Percentiles rank a stretch among this genome's conserved stretches.
phyloP scores from a whole-genome alignment of 2,797 vertebrate genomes.

The Catamblyrhynchus diadema region DNA sequence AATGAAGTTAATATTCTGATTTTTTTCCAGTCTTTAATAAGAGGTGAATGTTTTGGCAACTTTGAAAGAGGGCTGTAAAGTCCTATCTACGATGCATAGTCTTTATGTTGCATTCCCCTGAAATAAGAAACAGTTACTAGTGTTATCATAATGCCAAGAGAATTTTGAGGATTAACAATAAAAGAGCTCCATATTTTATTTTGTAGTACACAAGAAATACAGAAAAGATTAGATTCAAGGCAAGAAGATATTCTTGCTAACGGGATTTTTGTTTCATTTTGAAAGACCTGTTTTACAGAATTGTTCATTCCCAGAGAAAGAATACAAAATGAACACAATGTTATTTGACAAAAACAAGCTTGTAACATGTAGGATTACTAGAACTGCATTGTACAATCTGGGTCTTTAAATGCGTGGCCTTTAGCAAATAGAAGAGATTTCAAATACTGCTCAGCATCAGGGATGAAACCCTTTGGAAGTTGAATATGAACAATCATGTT shows the following conservation, averaged over 20 bases:
- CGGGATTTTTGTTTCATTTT: constrained; percentile 50
- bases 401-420: constrained; percentile 59
- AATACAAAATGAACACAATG: constrained; percentile 77
- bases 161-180: constrained; percentile 53
- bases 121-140: constrained; percentile 5
- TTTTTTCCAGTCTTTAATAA: neutral
- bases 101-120: neutral
- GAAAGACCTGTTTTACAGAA: constrained; percentile 63
- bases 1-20: neutral
- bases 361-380: constrained; percentile 74
- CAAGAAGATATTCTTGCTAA: constrained; percentile 54
- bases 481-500: constrained; percentile 27
- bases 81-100: neutral
- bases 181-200: constrained; percentile 60
- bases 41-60: neutral
- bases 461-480: constrained; percentile 19
- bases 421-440: constrained; percentile 31
- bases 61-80: neutral
- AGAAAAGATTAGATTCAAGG: constrained; percentile 73
- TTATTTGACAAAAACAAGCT: constrained; percentile 66
- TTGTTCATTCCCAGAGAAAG: constrained; percentile 68
- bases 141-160: constrained; percentile 1
- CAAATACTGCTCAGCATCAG: constrained; percentile 1
- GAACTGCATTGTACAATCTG: constrained; percentile 50
- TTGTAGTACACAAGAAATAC: constrained; percentile 67